These are phyloP conservation scores for Ranitomeya variabilis DNA, from an alignment of 2,113 vertebrate genomes.

Conservation along the genomic window DNA sequence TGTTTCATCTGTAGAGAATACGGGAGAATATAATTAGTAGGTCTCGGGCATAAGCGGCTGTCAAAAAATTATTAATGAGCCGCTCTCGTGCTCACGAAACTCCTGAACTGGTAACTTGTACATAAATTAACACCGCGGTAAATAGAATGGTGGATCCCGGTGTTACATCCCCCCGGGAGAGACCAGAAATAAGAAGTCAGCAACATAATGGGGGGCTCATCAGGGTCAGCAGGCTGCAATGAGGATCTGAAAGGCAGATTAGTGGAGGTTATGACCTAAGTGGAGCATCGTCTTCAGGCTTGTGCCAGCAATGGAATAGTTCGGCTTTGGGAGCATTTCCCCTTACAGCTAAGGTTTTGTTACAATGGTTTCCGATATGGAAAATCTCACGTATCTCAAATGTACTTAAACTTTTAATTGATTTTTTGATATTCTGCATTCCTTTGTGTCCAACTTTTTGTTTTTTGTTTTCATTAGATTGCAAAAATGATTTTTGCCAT, in stretches of 20 bases:
- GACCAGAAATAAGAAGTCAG: not conserved
- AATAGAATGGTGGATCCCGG: not conserved
- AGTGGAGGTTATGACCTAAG: not conserved
- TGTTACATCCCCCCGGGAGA: not conserved
- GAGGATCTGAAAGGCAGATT: not conserved
- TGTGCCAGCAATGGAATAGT: not conserved
- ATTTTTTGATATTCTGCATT: no score
- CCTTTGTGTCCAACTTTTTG: no score
- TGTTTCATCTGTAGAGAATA: not conserved
- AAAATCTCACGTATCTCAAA: no score
- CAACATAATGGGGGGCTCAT: not conserved
- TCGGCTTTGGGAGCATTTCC: no score
- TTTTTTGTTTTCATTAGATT: no score
- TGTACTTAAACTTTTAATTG: no score
- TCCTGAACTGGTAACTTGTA: not conserved
- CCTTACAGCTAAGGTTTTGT: no score
- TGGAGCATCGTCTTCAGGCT: not conserved
- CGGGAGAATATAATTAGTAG: slow-evolving; percentile 25
- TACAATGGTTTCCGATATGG: no score
- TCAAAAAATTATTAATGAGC: slow-evolving; percentile 26
- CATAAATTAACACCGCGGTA: slow-evolving; percentile 6
- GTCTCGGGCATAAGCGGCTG: slow-evolving; percentile 4
- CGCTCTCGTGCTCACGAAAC: not conserved
- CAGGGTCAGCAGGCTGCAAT: not conserved
- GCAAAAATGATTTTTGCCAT: no score